Conservation (phyloP, 2,888 invertebrate genomes). For the Deilephila porcellus region DNA sequence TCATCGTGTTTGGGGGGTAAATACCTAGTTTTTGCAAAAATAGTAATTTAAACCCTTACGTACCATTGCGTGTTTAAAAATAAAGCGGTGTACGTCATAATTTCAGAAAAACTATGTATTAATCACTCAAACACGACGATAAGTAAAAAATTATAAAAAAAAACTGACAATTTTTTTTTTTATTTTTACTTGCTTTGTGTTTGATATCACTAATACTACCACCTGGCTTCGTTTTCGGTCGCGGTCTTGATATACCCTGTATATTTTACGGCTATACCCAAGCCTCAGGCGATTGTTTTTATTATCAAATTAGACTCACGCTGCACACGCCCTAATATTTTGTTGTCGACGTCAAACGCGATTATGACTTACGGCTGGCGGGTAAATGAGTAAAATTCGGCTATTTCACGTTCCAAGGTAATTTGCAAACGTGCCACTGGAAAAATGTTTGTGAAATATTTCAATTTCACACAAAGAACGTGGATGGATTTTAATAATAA, state of each 20-base stretch:
- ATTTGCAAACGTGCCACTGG: conserved; percentile 41
- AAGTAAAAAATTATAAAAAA: too few species aligned
- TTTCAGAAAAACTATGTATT: too few species aligned
- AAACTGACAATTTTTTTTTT: too few species aligned
- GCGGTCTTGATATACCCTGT: background rate
- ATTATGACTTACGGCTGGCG: conserved; percentile 54
- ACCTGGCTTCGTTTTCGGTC: too few species aligned
- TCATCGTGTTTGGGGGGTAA: too few species aligned
- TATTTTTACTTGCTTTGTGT: too few species aligned
- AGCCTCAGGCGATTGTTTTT: conserved; percentile 20
- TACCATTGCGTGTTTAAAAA: too few species aligned
- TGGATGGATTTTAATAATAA: conserved; percentile 6
- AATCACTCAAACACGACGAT: too few species aligned
- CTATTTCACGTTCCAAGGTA: conserved; percentile 41
- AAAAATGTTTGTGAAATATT: conserved; percentile 36
- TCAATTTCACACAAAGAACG: conserved; percentile 13
- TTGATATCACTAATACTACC: too few species aligned
- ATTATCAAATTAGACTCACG: conserved; percentile 28
- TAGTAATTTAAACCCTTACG: too few species aligned
- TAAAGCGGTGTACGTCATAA: too few species aligned
- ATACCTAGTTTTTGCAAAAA: too few species aligned
- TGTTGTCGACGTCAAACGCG: conserved; percentile 51
- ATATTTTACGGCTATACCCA: background rate
- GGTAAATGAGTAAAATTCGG: conserved; percentile 50
- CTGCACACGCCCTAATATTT: conserved; percentile 46